Percentiles rank a stretch among this genome's conserved stretches.
These are phyloP conservation scores for Hyaena hyaena DNA, from an alignment of 2,113 vertebrate species.

Conservation along the genomic window DNA sequence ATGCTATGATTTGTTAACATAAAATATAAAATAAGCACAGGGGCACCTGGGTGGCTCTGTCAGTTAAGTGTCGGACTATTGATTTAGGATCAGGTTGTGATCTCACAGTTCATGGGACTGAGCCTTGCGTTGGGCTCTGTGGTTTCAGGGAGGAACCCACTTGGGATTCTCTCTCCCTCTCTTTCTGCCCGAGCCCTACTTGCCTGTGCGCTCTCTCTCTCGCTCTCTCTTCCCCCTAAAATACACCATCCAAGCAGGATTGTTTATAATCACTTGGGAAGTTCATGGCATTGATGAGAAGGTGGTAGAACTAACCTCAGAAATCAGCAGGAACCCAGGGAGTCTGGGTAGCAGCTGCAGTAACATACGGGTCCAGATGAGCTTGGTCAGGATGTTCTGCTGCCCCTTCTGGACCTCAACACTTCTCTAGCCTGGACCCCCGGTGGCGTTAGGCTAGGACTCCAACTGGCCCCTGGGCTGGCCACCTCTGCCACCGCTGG, in stretches of 20 bases:
- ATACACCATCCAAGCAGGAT: background rate
- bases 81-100: too few species aligned
- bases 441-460: background rate
- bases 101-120: too few species aligned
- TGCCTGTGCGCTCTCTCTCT: too few species aligned
- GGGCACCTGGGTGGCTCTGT: too few species aligned
- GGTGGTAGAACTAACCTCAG: background rate
- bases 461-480: background rate
- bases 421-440: background rate
- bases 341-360: rapidly evolving
- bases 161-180: too few species aligned
- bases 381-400: background rate
- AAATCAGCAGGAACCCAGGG: background rate
- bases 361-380: background rate
- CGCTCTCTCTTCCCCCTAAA: too few species aligned
- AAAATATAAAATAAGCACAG: background rate
- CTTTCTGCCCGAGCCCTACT: too few species aligned
- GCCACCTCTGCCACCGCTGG: background rate
- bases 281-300: background rate
- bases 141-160: too few species aligned
- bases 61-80: too few species aligned
- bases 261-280: background rate
- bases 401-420: background rate
- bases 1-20: background rate
- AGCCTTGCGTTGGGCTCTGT: too few species aligned